A percentile compares a stretch with the other conserved stretches of the same genome.
Conservation (phyloP, 2,797 vertebrate genomes). For the Tangara arthus region DNA sequence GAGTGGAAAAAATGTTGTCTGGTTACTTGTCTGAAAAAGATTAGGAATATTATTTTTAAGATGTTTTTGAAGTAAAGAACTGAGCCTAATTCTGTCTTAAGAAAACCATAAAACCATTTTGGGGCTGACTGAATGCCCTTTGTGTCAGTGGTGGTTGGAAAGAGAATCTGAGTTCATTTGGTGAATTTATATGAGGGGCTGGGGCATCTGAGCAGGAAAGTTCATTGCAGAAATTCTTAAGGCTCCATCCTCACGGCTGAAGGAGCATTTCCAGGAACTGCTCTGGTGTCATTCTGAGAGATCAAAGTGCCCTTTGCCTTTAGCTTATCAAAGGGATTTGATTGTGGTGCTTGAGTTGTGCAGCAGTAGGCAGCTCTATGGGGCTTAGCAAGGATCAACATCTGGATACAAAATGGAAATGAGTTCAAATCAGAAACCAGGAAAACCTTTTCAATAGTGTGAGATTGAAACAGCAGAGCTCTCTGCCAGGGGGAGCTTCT, state of each 20-base stretch:
- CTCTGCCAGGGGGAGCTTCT: neutral
- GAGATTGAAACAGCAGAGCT: neutral
- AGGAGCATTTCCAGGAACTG: neutral
- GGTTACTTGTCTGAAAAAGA: neutral
- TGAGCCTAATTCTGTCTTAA: neutral
- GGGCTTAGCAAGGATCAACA: neutral
- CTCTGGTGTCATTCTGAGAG: neutral
- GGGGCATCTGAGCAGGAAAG: neutral
- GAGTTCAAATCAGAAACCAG: neutral
- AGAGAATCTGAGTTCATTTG: neutral
- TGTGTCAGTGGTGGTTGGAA: neutral
- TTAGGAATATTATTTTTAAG: neutral
- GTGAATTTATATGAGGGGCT: neutral
- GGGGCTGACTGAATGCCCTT: neutral
- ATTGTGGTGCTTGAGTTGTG: neutral
- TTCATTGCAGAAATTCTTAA: neutral
- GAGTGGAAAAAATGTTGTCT: neutral
- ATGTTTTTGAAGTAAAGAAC: neutral
- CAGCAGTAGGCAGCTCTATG: neutral
- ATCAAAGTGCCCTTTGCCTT: neutral
- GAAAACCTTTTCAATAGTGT: neutral
- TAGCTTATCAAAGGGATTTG: neutral
- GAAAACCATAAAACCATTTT: neutral
- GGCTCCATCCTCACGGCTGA: accelerated
- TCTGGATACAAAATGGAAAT: neutral